Conservation (phyloP, 2,888 invertebrate species). For the Deladenus siricidicola region DNA sequence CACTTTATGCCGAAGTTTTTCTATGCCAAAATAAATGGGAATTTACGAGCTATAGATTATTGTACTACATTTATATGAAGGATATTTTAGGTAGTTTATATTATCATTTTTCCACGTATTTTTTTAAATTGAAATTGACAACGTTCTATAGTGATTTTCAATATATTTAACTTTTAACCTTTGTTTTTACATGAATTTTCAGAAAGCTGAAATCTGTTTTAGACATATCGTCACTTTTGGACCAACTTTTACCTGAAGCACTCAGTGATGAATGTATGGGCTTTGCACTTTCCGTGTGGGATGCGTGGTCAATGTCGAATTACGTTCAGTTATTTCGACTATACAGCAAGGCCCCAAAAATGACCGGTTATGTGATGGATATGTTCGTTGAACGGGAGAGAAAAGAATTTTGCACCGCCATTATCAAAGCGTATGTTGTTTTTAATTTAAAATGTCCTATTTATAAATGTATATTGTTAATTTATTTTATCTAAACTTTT, state of each 20-base stretch:
- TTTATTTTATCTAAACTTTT: too few relatives aligned
- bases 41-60: constrained; percentile 87
- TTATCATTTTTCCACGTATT: too few relatives aligned
- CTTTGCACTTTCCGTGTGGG: constrained; percentile 71
- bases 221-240: constrained; percentile 79
- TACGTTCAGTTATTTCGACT: constrained; percentile 84
- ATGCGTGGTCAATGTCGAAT: constrained; percentile 86
- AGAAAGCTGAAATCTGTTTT: too few relatives aligned
- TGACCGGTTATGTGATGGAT: constrained; percentile 93
- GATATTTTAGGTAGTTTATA: constrained; percentile 84
- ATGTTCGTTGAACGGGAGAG: constrained; percentile 94
- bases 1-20: constrained; percentile 65
- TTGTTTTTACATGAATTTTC: constrained; percentile 1
- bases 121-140: constrained; percentile 38
- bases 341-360: constrained; percentile 76
- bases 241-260: constrained; percentile 55
- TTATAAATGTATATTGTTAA: too few relatives aligned
- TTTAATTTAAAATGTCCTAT: neutral
- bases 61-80: constrained; percentile 96
- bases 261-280: constrained; percentile 47
- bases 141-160: too few relatives aligned
- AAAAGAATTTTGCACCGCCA: constrained; percentile 78
- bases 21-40: constrained; percentile 67
- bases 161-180: too few relatives aligned
- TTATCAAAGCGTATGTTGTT: constrained; percentile 97